Base-by-base conservation (phyloP, 2,888 invertebrate species). In the Xestia ashworthii region DNA sequence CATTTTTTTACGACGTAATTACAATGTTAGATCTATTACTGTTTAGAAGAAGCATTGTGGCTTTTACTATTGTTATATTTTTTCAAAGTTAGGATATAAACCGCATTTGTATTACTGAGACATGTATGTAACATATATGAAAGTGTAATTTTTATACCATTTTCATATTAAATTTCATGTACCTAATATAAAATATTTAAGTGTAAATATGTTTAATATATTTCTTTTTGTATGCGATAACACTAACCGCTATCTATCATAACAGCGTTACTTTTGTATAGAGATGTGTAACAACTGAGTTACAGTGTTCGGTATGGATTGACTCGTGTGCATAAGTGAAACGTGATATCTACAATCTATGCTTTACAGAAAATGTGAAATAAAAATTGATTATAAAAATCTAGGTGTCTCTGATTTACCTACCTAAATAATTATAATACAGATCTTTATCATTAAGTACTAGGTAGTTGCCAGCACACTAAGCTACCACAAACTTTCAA, bases 341-440 rank as follows among this genome's bases (percentile, higher is more conserved):
- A 95, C 95, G 96, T 96, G 96, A 96, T 96, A 96, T 96, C 95
- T 96, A 96, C 96, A 96, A 95, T 95, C 94, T 96, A 96, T 96
- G 96, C 96, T 96, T 96, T 96, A 96, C 95, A 94, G 93, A 95
- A 94, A 96, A 93, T 94, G 95, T 96, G 94, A 96, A 96, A 96
- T 96, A 96, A 96, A 96, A 93, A 94, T 94, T 95, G 95, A 95
- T 94, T 94, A 95, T 92, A 94, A 94, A 91, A 90, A 69, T 85
- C 62, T 60, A 41, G n/a, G 48, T 66, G 75, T 65, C 65, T 86
- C 86, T 84, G 25, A 82, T 75, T 82, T 73, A 53, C 19, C 11
- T 16, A 25, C 16, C 16, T 12, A 16, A 67, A 55, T 48, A 48
- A 48, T 46, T 11, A 46, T 11, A 46, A 46, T 46, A 46, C 44